phyloP scores from a whole-genome alignment of 2,797 vertebrate genomes.

The Poecilia wingei region DNA sequence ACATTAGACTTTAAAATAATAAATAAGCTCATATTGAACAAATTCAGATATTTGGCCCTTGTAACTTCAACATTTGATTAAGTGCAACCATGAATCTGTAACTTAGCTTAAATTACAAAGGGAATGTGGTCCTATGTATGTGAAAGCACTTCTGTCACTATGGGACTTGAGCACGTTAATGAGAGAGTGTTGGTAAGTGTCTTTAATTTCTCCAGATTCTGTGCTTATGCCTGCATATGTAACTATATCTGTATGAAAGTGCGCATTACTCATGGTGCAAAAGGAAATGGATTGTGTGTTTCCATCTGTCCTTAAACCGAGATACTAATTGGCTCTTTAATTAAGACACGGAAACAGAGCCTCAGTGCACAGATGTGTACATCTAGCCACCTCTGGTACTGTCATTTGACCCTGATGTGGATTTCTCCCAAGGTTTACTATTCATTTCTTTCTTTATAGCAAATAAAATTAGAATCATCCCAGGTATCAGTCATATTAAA shows the following conservation, averaged over 20 bases:
- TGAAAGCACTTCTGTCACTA: constrained; percentile 37
- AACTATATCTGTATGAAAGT: constrained; percentile 35
- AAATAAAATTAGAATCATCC: neutral
- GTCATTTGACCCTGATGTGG: constrained; percentile 49
- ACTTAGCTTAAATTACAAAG: constrained; percentile 33
- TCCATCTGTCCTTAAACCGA: constrained; percentile 49
- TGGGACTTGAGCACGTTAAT: constrained; percentile 29
- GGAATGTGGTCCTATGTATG: constrained; percentile 37
- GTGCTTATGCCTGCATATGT: constrained; percentile 25
- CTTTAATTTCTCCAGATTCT: constrained; percentile 22
- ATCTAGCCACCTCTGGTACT: constrained; percentile 12
- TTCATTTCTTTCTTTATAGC: constrained; percentile 3
- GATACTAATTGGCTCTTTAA: constrained; percentile 69
- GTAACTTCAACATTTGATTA: neutral
- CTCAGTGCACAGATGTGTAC: constrained; percentile 22
- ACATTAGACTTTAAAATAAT: constrained; percentile 31
- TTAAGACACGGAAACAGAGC: constrained; percentile 63
- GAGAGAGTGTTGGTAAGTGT: constrained; percentile 21
- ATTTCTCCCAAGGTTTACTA: constrained; percentile 23
- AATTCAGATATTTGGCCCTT: constrained; percentile 38
- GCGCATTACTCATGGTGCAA: constrained; percentile 41
- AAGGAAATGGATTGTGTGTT: constrained; percentile 66
- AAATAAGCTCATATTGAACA: constrained; percentile 43
- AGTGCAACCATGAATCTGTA: constrained; percentile 21
- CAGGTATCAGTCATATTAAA: neutral